Conservation (phyloP, 2,888 invertebrate species). For the Pterostichus madidus region DNA sequence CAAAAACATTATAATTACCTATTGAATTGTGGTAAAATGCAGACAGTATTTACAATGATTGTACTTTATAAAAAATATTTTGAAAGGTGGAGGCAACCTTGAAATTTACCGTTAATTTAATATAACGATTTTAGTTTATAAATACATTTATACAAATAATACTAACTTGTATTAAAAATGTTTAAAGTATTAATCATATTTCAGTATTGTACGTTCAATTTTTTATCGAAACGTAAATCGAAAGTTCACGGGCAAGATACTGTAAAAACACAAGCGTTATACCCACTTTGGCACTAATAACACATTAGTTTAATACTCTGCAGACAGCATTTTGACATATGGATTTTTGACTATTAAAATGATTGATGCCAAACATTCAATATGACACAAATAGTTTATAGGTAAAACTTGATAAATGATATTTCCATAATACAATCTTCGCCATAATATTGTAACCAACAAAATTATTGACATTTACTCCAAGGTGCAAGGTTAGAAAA, state of each 20-base stretch:
- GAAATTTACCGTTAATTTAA: background rate
- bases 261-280: conserved; percentile 15
- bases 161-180: conserved; percentile 12
- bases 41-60: background rate
- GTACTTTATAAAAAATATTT: background rate
- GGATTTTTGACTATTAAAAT: conserved; percentile 24
- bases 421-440: conserved; percentile 37
- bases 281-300: conserved; percentile 28
- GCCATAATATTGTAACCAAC: conserved; percentile 2
- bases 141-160: conserved; percentile 14
- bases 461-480: conserved; percentile 40
- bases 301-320: conserved; percentile 23
- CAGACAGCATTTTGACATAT: conserved; percentile 27
- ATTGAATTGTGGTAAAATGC: background rate
- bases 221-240: conserved; percentile 1
- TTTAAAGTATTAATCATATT: conserved; percentile 45
- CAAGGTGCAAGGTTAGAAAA: conserved; percentile 24
- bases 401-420: conserved; percentile 43
- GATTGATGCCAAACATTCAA: conserved; percentile 33
- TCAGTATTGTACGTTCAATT: conserved; percentile 10
- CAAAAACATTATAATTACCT: too few species aligned
- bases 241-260: conserved; percentile 50
- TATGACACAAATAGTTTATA: conserved; percentile 31
- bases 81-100: background rate
- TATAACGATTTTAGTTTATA: background rate